These are phyloP conservation scores for Venusia cambrica DNA, from an alignment of 2,888 invertebrate genomes.

Conservation along the genomic window DNA sequence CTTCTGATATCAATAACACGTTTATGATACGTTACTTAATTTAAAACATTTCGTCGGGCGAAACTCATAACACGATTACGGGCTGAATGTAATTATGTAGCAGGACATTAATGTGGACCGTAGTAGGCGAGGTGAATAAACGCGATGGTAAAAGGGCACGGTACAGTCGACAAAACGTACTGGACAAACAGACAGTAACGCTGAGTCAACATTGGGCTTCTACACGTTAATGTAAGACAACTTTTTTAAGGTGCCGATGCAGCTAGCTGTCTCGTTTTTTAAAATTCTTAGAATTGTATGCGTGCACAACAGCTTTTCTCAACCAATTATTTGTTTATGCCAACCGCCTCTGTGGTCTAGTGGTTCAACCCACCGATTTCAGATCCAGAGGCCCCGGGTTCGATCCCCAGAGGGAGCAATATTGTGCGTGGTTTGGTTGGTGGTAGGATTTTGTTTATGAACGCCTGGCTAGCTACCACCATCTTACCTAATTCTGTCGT, in stretches of 20 bases:
- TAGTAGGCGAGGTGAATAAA: constrained; percentile 34
- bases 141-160: constrained; percentile 49
- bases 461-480: no score
- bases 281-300: constrained; percentile 16
- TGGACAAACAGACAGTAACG: constrained; percentile 60
- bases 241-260: constrained; percentile 37
- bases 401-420: no score
- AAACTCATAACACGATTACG: constrained; percentile 9
- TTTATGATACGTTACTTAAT: constrained; percentile 9
- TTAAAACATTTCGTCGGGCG: constrained; percentile 1
- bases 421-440: no score
- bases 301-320: constrained; percentile 7
- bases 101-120: constrained; percentile 29
- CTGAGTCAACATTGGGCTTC: constrained; percentile 56
- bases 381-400: no score
- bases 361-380: no score
- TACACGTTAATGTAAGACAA: constrained; percentile 62
- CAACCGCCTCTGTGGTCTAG: no score
- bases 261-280: constrained; percentile 30
- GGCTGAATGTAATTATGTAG: constrained; percentile 3
- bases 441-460: no score
- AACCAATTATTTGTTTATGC: constrained; percentile 4
- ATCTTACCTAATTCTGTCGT: no score
- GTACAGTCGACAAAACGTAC: constrained; percentile 54
- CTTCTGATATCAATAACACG: constrained; percentile 13